These are phyloP conservation scores for Phaenicophaeus curvirostris DNA, from an alignment of 2,797 vertebrate species.

Conservation along the genomic window DNA sequence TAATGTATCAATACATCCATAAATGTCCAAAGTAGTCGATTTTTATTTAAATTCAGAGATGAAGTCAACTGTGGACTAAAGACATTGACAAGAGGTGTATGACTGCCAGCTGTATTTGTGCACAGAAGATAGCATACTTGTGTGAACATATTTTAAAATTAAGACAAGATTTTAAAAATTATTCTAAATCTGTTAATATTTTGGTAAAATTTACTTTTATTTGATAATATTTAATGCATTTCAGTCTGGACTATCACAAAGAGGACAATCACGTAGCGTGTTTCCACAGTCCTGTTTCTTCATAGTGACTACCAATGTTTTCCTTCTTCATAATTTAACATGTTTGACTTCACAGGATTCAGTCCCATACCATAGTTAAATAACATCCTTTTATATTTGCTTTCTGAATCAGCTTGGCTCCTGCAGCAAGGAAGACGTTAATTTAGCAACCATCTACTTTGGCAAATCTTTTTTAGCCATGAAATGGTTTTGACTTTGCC, in stretches of 20 bases:
- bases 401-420: not conserved
- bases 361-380: not conserved
- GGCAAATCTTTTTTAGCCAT: not conserved
- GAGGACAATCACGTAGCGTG: not conserved
- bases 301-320: not conserved
- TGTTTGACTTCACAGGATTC: not conserved
- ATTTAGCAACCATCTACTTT: not conserved
- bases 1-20: not conserved
- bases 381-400: not conserved
- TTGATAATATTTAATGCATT: not conserved
- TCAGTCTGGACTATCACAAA: not conserved
- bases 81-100: too few relatives aligned
- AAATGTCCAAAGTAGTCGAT: not conserved
- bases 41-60: not conserved
- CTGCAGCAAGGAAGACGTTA: not conserved
- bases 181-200: not conserved
- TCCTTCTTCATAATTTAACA: not conserved
- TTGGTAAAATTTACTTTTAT: not conserved
- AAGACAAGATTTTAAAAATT: not conserved
- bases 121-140: not conserved
- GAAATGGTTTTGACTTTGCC: not conserved
- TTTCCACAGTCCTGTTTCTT: not conserved
- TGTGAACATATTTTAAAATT: not conserved
- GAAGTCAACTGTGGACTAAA: not conserved
- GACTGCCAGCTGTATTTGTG: not conserved